Conservation (phyloP, 2,113 vertebrate species). For the Furnarius figulus region DNA sequence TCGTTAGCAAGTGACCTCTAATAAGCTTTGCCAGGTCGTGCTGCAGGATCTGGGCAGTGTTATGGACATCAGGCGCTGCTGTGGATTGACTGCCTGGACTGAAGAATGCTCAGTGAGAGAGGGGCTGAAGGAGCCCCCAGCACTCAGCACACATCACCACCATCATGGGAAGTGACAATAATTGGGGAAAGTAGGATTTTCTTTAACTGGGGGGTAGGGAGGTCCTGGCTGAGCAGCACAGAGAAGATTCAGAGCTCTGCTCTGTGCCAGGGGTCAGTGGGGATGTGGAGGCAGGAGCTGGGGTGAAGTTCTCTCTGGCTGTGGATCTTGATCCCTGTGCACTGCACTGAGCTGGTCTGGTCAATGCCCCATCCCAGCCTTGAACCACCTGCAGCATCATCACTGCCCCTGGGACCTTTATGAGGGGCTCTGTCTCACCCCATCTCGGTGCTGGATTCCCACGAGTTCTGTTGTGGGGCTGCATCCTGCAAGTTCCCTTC, state of each 20-base stretch:
- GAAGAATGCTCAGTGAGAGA: neutral
- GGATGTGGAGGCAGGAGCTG: neutral
- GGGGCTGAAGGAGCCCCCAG: neutral
- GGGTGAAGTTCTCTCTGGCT: neutral
- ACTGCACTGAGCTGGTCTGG: neutral
- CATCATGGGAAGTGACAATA: neutral
- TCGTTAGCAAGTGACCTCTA: neutral
- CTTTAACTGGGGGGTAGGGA: fast-evolving
- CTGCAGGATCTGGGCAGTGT: fast-evolving
- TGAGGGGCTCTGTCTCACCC: neutral
- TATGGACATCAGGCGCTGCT: fast-evolving
- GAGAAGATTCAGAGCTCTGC: neutral
- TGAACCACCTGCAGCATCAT: neutral
- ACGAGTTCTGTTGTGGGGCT: neutral
- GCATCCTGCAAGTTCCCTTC: neutral
- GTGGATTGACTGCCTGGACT: too few relatives aligned
- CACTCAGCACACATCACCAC: fast-evolving
- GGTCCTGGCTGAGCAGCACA: fast-evolving
- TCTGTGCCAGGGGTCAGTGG: neutral
- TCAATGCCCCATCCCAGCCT: neutral
- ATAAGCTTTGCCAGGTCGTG: neutral
- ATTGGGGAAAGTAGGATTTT: neutral
- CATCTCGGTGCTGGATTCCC: neutral
- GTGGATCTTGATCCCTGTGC: neutral
- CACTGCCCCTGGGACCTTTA: fast-evolving